Evolutionary conservation across 2,888 invertebrate genomes (phyloP).

Genomic region (Villa cingulata): DNA sequence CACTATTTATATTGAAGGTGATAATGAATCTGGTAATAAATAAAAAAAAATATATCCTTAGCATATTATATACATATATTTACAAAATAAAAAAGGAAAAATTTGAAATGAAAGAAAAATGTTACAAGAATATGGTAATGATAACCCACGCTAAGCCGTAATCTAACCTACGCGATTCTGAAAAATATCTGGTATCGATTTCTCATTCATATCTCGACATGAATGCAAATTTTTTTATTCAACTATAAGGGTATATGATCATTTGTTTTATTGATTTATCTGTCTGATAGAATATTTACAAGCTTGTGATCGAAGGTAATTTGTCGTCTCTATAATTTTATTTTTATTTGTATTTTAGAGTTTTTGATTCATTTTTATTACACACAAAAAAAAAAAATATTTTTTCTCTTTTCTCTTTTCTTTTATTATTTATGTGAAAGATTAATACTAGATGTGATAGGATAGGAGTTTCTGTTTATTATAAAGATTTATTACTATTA

Average conservation of each 20-base stretch:
- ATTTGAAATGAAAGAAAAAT: too few relatives aligned
- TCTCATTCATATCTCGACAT: constrained; percentile 13
- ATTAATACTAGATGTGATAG: too few relatives aligned
- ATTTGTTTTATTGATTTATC: constrained; percentile 15
- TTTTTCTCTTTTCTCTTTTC: too few relatives aligned
- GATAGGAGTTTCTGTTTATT: too few relatives aligned
- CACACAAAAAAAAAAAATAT: too few relatives aligned
- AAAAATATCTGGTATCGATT: constrained; percentile 14
- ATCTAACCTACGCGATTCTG: constrained; percentile 13
- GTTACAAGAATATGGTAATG: background rate
- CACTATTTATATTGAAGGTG: background rate
- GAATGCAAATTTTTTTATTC: constrained; percentile 13
- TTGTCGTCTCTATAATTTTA: constrained; percentile 4
- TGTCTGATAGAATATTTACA: constrained; percentile 8
- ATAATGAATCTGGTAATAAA: constrained; percentile 4
- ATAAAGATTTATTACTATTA: too few relatives aligned
- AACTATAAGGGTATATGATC: constrained; percentile 11
- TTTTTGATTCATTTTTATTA: too few relatives aligned
- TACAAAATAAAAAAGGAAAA: background rate
- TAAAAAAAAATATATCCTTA: background rate
- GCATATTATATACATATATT: too few relatives aligned
- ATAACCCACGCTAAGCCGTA: constrained; percentile 4
- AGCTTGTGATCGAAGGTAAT: constrained; percentile 11
- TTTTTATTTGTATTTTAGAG: too few relatives aligned
- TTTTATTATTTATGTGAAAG: too few relatives aligned